Percentiles rank a stretch among this genome's conserved stretches.
Conservation (phyloP, 2,888 invertebrate species). For the Lamellibrachia satsuma region DNA sequence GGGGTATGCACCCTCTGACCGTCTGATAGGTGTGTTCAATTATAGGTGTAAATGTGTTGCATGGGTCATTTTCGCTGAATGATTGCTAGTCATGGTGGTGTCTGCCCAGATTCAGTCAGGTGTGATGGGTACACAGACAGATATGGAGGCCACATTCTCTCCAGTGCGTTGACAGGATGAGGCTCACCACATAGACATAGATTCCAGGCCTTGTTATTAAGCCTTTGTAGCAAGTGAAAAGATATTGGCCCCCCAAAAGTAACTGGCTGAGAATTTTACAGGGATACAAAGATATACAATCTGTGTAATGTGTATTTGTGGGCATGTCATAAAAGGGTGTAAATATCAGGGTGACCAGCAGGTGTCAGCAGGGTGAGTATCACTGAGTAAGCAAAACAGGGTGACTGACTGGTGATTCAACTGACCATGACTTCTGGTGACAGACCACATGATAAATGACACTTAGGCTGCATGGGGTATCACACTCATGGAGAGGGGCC, state of each 20-base stretch:
- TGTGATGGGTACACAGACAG: background rate
- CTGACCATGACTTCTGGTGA: background rate
- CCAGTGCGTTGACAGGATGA: background rate
- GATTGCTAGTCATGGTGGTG: background rate
- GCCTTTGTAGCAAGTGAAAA: too few species aligned
- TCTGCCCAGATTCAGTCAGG: background rate
- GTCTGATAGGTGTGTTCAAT: background rate
- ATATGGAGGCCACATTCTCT: background rate
- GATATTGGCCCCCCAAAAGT: too few species aligned
- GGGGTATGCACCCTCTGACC: background rate
- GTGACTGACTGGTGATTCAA: background rate
- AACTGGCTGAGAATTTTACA: too few species aligned
- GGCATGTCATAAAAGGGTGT: background rate
- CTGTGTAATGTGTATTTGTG: too few species aligned
- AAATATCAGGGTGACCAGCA: background rate
- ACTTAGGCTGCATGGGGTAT: background rate
- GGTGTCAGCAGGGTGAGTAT: background rate
- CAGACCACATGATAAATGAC: background rate
- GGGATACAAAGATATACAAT: too few species aligned
- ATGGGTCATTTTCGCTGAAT: background rate
- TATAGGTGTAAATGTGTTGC: background rate
- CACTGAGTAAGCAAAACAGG: background rate
- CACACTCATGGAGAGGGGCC: background rate
- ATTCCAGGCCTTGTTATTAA: too few species aligned
- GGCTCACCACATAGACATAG: too few species aligned